Evolutionary conservation across 1,140 invertebrate species (phyloP), one percentile per base, ranked within the genome.

Genomic region (Eulimnadia texana): DNA sequence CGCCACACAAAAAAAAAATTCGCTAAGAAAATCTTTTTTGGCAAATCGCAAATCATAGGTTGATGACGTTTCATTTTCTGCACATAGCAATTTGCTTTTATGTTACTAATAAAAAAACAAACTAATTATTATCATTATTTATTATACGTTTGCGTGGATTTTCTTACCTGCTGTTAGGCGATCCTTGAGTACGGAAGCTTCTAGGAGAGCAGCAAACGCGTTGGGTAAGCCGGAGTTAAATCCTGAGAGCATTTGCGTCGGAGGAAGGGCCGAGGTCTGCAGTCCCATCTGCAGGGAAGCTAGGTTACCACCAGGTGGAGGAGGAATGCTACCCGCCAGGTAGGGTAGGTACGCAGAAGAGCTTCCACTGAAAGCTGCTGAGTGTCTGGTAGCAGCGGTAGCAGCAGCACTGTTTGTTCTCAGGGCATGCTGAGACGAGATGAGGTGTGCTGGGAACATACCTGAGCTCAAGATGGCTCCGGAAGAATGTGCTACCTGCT

Each of bases 111-210:
- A n/a, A n/a, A n/a, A n/a, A n/a, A n/a, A n/a, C 3, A 56, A 25
- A 6, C 27, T 2, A 25, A 29, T n/a, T n/a, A n/a, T n/a, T n/a
- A n/a, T n/a, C n/a, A n/a, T n/a, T n/a, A n/a, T n/a, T n/a, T n/a
- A n/a, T n/a, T n/a, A n/a, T n/a, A n/a, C n/a, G n/a, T n/a, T n/a
- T n/a, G n/a, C n/a, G n/a, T n/a, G n/a, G n/a, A n/a, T n/a, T n/a
- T n/a, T 9, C 3, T n/a, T 61, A 61, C 60, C 60, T 22, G 55
- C 55, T 10, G 60, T 51, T 54, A 61, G 29, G 33, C 60, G 50
- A 19, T 61, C 60, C 27, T 61, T 61, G 19, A 61, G 53, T 16
- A 52, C 53, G 25, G 60, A 52, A n/a, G 60, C 60, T 24, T 61
- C 60, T 11, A 61, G 51, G 10, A 61, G 53, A 2, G 60, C 60